Base-by-base conservation (phyloP, 2,888 invertebrate species). In the Sphinx pinastri region DNA sequence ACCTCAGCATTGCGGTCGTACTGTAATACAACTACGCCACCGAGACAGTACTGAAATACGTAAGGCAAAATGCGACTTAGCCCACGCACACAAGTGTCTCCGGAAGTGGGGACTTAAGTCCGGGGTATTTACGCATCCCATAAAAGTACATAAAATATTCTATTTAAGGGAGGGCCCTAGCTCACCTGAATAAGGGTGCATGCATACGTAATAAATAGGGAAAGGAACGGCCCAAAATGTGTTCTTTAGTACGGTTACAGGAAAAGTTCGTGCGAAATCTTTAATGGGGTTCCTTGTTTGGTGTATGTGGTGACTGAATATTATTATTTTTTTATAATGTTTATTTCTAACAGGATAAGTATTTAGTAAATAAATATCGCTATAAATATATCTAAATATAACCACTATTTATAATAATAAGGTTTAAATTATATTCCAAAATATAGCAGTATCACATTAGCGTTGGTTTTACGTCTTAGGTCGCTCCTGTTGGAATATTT, bases 171-270 rank as follows among this genome's bases (percentile, higher is more conserved):
- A 71, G 74, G 69, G 60, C 52, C 73, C 70, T 73, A 71, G 59
- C 58, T 72, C 72, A 67, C 72, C 72, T 72, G 67, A 74, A 73
- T 66, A 68, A 70, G 73, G 68, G 72, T 68, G 70, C 69, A 71
- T 75, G 71, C 76, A 74, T 75, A 74, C 71, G 74, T 74, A 78
- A 76, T 72, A 70, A 71, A 69, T 19, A 67, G 47, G 68, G 16
- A 72, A 55, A 67, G 60, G 68, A 71, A 72, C 52, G 45, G 69
- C 16, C 45, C 13, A 25, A 59, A 68, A 69, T 16, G 68, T 73
- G 74, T 77, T 74, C 12, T 75, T 79, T 77, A 75, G 77, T 76
- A 72, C 67, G 63, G 68, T 72, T 74, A 73, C 71, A 75, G 76
- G 74, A 71, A 68, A 74, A 31, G 49, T 19, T 31, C 13, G 38